Conservation (phyloP, 1,140 invertebrate genomes). For the Lordiphosa stackelbergi region DNA sequence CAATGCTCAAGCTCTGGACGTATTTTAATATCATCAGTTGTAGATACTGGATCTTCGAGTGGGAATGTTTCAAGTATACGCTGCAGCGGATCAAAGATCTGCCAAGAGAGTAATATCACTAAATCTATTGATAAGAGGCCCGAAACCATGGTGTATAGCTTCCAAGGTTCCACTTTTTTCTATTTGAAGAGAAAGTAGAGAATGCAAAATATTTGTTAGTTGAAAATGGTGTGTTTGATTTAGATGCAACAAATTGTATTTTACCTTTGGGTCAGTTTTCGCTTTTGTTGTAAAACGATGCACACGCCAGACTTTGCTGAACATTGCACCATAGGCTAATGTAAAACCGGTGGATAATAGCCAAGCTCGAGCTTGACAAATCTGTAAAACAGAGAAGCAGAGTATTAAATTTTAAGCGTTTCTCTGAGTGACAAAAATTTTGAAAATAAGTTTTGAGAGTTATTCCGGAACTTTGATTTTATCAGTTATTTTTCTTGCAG, state of each 20-base stretch:
- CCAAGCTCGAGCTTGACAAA: constrained; percentile 94
- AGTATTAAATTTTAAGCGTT: background rate
- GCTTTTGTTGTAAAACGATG: constrained; percentile 94
- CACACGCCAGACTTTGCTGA: constrained; percentile 99
- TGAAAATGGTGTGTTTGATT: background rate
- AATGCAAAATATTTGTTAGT: background rate
- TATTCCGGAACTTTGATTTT: no score
- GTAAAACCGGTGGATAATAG: constrained; percentile 96
- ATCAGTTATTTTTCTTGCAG: no score
- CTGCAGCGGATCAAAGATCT: constrained; percentile 93
- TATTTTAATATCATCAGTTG: constrained; percentile 96
- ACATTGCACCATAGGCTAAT: constrained; percentile 98
- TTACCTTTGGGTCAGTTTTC: constrained; percentile 93
- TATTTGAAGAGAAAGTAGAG: constrained; percentile 68
- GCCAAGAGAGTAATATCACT: constrained; percentile 92
- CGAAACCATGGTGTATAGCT: constrained; percentile 95
- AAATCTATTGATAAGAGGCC: constrained; percentile 92
- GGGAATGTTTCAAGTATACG: constrained; percentile 91
- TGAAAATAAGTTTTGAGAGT: no score
- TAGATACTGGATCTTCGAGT: constrained; percentile 88
- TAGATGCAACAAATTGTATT: background rate
- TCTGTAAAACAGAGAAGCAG: constrained; percentile 34
- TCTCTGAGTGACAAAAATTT: no score
- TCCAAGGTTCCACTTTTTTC: constrained; percentile 96
- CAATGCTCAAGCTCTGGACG: constrained; percentile 96